Base-by-base conservation (phyloP, 2,797 vertebrate genomes). In the Sebastiscus albofasciatus region DNA sequence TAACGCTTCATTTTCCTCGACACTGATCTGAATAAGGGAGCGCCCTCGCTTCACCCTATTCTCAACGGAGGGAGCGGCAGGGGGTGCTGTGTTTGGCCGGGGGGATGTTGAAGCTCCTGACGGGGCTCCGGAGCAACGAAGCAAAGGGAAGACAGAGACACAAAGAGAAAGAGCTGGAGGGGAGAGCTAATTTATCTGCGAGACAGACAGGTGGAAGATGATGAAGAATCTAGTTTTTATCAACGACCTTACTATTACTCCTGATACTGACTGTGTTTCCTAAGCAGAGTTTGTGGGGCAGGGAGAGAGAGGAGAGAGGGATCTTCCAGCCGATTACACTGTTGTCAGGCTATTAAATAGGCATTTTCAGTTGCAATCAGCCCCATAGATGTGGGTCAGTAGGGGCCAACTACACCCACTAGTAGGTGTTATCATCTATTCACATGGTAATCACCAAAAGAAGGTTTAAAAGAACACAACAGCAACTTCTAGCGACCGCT, bases 81-180 rank as follows among this genome's bases (percentile, higher is more conserved):
- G 89, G 83, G 86, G 81, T 77, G 59, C 69, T 0, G 58, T 8
- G 75, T 89, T 87, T 92, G 87, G 83, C 90, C 90, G 83, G 87
- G 89, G 93, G 92, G 79, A 89, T 88, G 59, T 81, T 16, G 16
- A 66, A 71, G 84, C 79, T 75, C 54, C 81, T 49, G 66, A 64
- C 14, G 71, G 79, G 69, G 65, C 78, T 84, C 70, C 6, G 3
- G 26, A 74, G 72, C 73, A 29, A 65, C 20, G 29, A 34, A 36
- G 83, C 75, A 80, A 18, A 76, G 80, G 22, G 33, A 36, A 79
- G 80, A 73, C 1, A 36, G 68, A 79, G 85, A 87, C 82, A 90
- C 81, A 83, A 87, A 84, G 77, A 84, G 42, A 87, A 36, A 74
- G 29, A 62, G 82, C 79, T 71, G 10, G 83, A 86, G 82, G 83